Percentiles rank a stretch among this genome's conserved stretches.
phyloP scores from a whole-genome alignment of 1,140 invertebrate species.

The Hylyphantes graminicola region DNA sequence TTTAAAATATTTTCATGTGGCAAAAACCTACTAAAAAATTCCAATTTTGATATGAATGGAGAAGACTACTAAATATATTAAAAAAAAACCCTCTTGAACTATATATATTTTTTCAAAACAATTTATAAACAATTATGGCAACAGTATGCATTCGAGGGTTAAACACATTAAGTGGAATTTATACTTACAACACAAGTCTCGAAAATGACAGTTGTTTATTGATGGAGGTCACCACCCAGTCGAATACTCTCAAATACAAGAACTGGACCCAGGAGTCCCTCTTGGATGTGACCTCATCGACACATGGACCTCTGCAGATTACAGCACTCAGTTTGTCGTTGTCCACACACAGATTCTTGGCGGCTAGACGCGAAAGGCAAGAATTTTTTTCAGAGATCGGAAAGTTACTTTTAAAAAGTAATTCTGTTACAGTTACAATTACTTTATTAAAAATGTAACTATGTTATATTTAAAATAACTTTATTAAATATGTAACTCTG shows the following conservation, averaged over 20 bases:
- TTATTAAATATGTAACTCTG: no score
- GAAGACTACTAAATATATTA: not conserved
- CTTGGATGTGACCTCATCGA: slow-evolving; percentile 18
- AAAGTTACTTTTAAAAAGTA: no score
- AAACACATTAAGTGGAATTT: not conserved
- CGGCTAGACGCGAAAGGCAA: not conserved
- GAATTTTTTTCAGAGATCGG: not conserved
- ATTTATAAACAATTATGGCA: not conserved
- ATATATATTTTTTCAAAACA: no score
- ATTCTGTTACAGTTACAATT: no score
- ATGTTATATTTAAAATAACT: no score
- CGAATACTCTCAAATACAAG: slow-evolving; percentile 46
- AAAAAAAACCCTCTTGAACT: no score
- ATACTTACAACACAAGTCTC: slow-evolving; percentile 51
- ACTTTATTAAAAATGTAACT: no score
- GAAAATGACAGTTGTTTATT: slow-evolving; percentile 58
- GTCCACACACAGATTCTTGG: slow-evolving; percentile 44
- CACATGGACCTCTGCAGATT: not conserved
- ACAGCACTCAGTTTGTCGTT: slow-evolving; percentile 19
- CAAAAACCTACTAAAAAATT: no score
- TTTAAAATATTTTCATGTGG: no score
- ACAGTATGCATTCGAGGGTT: no score
- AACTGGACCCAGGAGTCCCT: slow-evolving; percentile 65
- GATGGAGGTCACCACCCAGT: slow-evolving; percentile 46
- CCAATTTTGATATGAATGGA: no score